Evolutionary conservation across 2,113 vertebrate genomes (phyloP).

Genomic region (Myodes glareolus): DNA sequence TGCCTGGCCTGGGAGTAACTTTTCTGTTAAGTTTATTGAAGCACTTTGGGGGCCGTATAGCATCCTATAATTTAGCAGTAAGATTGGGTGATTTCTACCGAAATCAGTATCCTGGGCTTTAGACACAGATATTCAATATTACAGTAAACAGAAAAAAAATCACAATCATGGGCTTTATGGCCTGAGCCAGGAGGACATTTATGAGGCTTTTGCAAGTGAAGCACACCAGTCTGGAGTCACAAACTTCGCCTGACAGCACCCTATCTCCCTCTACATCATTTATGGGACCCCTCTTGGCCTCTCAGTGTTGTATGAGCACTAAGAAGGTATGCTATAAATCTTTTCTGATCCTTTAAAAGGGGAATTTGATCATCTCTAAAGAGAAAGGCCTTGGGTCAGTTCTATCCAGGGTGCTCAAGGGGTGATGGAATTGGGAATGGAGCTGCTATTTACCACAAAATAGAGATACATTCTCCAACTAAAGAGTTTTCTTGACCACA

Average conservation of each 20-base stretch:
- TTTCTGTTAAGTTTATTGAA: constrained; percentile 49
- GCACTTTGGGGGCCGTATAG: constrained; percentile 37
- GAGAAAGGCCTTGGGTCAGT: background rate
- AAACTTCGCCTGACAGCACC: background rate
- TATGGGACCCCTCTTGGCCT: constrained; percentile 32
- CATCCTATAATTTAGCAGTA: constrained; percentile 60
- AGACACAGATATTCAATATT: constrained; percentile 70
- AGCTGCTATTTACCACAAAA: background rate
- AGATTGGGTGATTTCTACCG: constrained; percentile 76
- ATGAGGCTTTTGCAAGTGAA: constrained; percentile 66
- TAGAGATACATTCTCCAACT: background rate
- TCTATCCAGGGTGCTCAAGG: background rate
- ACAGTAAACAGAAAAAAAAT: constrained; percentile 61
- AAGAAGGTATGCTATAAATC: constrained; percentile 50
- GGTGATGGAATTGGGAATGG: background rate
- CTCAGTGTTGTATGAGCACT: background rate
- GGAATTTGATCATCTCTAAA: background rate
- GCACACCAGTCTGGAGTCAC: background rate
- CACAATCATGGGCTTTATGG: constrained; percentile 65
- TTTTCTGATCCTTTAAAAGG: constrained; percentile 34
- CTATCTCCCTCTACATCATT: constrained; percentile 30
- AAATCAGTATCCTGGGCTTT: constrained; percentile 69
- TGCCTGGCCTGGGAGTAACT: constrained; percentile 45
- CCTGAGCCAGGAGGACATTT: constrained; percentile 58
- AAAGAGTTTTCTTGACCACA: background rate